Base-by-base conservation (phyloP, 2,888 invertebrate genomes). In the Cancer borealis region DNA sequence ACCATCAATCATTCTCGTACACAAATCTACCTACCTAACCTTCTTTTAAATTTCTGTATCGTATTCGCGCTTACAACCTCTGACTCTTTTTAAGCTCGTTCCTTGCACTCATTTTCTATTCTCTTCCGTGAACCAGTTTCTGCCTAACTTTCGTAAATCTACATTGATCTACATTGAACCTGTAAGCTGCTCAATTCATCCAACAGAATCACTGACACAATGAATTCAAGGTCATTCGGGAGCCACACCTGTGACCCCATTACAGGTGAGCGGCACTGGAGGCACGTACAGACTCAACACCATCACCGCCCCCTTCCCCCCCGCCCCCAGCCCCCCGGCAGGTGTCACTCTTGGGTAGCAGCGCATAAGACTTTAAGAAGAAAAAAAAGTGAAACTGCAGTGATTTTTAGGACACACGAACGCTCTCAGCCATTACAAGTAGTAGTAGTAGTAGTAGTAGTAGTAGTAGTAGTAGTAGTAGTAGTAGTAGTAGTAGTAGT, bases 381-480 rank as follows among this genome's bases (percentile, higher is more conserved):
- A 66, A 66, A 66, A 66, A 17, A 66, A n/a, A 66, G n/a, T 66
- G 66, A 66, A 66, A 66, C 66, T 54, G 54, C 54, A 54, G 54
- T 54, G 54, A 66, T 4, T n/a, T n/a, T 66, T n/a, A 21, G 66
- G n/a, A 21, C 66, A 6, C 66, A 66, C n/a, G 4, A 66, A 66
- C 39, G 39, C 66, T n/a, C 66, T 66, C 66, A n/a, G 66, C n/a
- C n/a, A 21, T 66, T 66, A 66, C 66, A 5, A 66, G 66, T n/a
- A 6, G 66, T 21, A n/a, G 66, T 66, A n/a, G n/a, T 66, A 66
- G 6, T n/a, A 66, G n/a, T 21, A n/a, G 66, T 47, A 46, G 88
- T 88, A 88, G 47, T 88, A 88, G 47, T 88, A 88, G 47, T 88
- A 88, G 47, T 88, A 88, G 88, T 88, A 88, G 17, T 6, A 26